These are phyloP conservation scores for Odontocerum albicorne DNA, from an alignment of 2,888 invertebrate genomes.

Conservation along the genomic window DNA sequence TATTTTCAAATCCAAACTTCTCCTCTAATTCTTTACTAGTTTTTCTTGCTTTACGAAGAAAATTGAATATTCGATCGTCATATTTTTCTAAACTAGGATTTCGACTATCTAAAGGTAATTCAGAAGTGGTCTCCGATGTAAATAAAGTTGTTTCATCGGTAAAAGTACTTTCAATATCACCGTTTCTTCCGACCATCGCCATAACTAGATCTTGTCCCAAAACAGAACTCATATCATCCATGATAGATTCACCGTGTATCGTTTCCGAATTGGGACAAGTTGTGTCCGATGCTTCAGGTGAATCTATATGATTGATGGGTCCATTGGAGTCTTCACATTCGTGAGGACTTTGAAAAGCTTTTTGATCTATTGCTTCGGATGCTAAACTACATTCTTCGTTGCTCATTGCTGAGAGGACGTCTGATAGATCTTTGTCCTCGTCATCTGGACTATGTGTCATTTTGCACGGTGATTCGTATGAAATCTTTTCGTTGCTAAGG, in stretches of 20 bases:
- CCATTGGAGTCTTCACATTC: constrained; percentile 53
- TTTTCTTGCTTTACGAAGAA: constrained; percentile 52
- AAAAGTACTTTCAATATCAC: constrained; percentile 65
- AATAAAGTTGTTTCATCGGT: constrained; percentile 73
- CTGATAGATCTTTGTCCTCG: constrained; percentile 60
- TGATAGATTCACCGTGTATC: constrained; percentile 74
- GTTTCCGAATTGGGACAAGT: constrained; percentile 69
- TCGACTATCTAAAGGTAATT: constrained; percentile 56
- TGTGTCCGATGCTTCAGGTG: constrained; percentile 78
- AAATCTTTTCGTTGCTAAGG: constrained; percentile 40
- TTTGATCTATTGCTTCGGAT: constrained; percentile 66
- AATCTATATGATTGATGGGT: constrained; percentile 77
- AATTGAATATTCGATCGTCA: constrained; percentile 61
- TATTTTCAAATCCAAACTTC: constrained; percentile 73
- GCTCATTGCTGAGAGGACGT: constrained; percentile 64
- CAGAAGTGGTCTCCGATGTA: constrained; percentile 58
- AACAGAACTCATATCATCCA: constrained; percentile 78
- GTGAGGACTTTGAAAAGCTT: constrained; percentile 47
- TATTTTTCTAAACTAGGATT: constrained; percentile 60
- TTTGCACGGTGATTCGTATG: constrained; percentile 39
- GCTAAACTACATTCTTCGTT: constrained; percentile 73
- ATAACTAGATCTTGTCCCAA: constrained; percentile 68
- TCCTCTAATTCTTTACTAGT: constrained; percentile 55
- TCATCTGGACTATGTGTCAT: constrained; percentile 49
- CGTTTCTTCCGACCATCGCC: constrained; percentile 65